Conservation (phyloP, 2,113 vertebrate species). For the Bungarus multicinctus region DNA sequence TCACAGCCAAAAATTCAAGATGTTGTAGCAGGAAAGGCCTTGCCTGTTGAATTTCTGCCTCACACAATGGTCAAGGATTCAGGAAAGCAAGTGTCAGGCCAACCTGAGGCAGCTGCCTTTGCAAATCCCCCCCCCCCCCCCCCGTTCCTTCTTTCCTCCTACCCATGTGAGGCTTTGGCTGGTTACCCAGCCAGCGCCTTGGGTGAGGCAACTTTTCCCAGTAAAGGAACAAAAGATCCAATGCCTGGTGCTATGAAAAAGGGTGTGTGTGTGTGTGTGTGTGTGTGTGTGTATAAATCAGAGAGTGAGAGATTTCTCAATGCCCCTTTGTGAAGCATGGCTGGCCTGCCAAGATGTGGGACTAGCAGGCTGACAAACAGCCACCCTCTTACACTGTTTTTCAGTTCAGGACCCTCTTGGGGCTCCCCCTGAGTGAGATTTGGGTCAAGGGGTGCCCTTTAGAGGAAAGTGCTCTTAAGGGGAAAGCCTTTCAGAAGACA, state of each 20-base stretch:
- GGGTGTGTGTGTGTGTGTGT: background rate
- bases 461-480: background rate
- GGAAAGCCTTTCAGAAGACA: conserved; percentile 6
- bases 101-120: background rate
- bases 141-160: background rate
- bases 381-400: background rate
- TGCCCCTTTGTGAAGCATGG: conserved; percentile 1
- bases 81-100: background rate
- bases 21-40: background rate
- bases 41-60: background rate
- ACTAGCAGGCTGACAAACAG: conserved; percentile 1
- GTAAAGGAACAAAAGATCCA: conserved; percentile 24
- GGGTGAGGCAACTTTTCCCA: conserved; percentile 32
- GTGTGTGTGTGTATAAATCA: background rate
- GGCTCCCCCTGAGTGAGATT: background rate
- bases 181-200: conserved; percentile 1
- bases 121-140: background rate
- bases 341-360: conserved; percentile 4
- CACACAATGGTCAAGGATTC: background rate
- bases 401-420: background rate
- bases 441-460: conserved; percentile 8
- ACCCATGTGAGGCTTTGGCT: conserved; percentile 19
- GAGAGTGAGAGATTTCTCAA: background rate
- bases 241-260: background rate
- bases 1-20: background rate